phyloP scores from a whole-genome alignment of 2,113 vertebrate genomes.

The Brevimyrus niger region DNA sequence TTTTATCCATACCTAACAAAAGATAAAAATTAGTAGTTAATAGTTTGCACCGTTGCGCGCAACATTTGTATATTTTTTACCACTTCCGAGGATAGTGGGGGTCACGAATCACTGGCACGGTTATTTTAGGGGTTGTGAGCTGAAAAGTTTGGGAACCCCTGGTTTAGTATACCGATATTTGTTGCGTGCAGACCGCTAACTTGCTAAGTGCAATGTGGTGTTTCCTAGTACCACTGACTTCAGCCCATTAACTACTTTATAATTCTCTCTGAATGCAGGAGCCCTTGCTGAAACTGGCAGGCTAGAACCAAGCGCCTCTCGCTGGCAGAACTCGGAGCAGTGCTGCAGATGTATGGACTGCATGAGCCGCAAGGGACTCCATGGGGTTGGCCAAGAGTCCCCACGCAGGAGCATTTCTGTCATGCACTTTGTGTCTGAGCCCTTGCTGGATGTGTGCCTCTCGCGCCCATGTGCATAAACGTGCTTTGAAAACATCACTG shows the following conservation, averaged over 20 bases:
- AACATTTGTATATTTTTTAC: too few relatives aligned
- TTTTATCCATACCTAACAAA: too few relatives aligned
- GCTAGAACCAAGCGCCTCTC: conserved; percentile 27
- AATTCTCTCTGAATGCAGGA: conserved; percentile 45
- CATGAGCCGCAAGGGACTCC: conserved; percentile 7
- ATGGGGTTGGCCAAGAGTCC: not conserved
- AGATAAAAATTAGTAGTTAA: too few relatives aligned
- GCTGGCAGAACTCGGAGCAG: conserved; percentile 27
- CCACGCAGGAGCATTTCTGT: conserved; percentile 34
- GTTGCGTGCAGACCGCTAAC: not conserved
- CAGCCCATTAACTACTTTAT: not conserved
- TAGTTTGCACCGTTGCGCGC: too few relatives aligned
- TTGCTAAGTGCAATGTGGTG: not conserved
- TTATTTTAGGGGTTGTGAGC: too few relatives aligned
- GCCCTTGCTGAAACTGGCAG: conserved; percentile 48
- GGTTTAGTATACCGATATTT: not conserved
- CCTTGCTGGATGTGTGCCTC: conserved; percentile 49
- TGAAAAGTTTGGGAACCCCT: too few relatives aligned
- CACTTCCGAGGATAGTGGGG: too few relatives aligned
- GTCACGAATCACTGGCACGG: too few relatives aligned
- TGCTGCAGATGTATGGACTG: conserved; percentile 21
- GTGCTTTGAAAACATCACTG: conserved; percentile 40
- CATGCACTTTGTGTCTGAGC: conserved; percentile 51
- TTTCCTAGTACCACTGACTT: not conserved
- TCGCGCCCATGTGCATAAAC: conserved; percentile 42